Conservation (phyloP, 2,113 vertebrate species). For the Struthidea cinerea region DNA sequence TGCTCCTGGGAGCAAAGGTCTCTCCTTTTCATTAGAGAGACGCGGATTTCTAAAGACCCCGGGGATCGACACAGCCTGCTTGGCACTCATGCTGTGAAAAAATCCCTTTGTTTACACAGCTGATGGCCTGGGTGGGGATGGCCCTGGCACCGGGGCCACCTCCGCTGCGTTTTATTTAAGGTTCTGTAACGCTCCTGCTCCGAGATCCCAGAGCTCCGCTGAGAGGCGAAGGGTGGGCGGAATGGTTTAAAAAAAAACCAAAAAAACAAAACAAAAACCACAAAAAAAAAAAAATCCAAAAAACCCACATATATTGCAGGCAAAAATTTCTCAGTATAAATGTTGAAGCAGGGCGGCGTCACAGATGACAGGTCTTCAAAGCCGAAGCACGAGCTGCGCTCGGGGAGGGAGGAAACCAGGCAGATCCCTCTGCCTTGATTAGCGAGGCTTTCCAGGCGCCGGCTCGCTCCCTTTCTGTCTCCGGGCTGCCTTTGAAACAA, state of each 20-base stretch:
- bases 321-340: not conserved
- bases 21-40: not conserved
- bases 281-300: rapidly evolving
- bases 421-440: not conserved
- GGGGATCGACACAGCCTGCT: not conserved
- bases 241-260: not conserved
- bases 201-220: not conserved
- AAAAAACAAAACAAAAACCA: too few relatives aligned
- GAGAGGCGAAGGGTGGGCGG: not conserved
- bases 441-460: not conserved
- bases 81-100: rapidly evolving
- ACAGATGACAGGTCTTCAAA: constrained; percentile 33
- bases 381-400: not conserved
- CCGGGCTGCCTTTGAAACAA: constrained; percentile 23
- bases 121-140: not conserved
- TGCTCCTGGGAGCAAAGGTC: not conserved
- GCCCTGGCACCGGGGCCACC: not conserved
- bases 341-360: not conserved
- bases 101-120: not conserved
- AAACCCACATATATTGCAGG: not conserved
- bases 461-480: constrained; percentile 41
- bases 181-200: not conserved
- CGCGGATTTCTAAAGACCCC: not conserved
- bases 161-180: not conserved
- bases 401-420: not conserved